Evolutionary conservation across 2,113 vertebrate genomes (phyloP), one percentile per base, ranked within the genome.

Genomic region (Saguinus imperator): DNA sequence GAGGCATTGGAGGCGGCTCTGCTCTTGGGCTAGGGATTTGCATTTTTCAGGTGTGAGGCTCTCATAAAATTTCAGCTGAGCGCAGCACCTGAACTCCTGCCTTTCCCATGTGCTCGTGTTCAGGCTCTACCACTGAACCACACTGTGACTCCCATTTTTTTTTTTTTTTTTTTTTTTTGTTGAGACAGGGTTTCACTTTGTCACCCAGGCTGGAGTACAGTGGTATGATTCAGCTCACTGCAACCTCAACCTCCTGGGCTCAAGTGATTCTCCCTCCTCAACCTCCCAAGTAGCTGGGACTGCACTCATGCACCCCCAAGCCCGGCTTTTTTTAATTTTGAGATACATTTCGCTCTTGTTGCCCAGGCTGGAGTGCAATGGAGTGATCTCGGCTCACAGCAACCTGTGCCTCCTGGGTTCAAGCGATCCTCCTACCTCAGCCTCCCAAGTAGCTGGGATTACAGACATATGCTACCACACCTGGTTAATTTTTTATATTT

Each of bases 41-140:
- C 43, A 61, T 3, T 73, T 79, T 79, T 55, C 21, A 79, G 32
- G 87, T 29, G 35, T 9, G 32, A 55, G 27, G 45, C 25, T 48
- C 40, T n/a, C 52, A n/a, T 57, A 73, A 73, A 5, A 25, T 75
- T 17, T 73, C 45, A 35, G 43, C n/a, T 73, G 37, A 27, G 32
- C 14, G 52, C 72, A 35, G 52, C 14, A 76, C 29, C 79, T 27
- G 70, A 70, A 45, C 0, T 2, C 70, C 57, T 27, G 58, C 25
- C 45, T 48, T 29, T 35, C 87, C 82, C 1, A 0, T 23, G 20
- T 0, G 0, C 45, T 25, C 1, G 0, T 37, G 32, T 72, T 88
- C 25, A 55, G 27, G 27, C 70, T 16, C n/a, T 20, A 2, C 0
- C 7, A 23, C 57, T 16, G 13, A 48, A 14, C 68, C 8, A 12